Evolutionary conservation across 2,113 vertebrate species (phyloP).

Genomic region (Vicugna pacos): DNA sequence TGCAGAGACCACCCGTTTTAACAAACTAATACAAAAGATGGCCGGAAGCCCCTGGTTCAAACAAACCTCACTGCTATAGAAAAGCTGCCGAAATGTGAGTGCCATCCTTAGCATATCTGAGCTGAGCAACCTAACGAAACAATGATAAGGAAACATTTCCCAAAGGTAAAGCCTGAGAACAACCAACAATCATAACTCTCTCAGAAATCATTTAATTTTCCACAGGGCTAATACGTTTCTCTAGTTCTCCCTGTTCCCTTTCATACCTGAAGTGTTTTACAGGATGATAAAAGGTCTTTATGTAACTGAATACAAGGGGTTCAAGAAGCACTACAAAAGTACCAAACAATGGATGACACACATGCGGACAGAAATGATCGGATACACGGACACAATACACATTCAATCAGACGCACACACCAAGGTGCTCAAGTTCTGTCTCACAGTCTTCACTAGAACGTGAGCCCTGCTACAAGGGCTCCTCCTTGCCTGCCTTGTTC

Average conservation of each 20-base stretch:
- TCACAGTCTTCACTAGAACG: not conserved
- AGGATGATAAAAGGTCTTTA: not conserved
- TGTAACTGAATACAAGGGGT: not conserved
- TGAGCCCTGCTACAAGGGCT: not conserved
- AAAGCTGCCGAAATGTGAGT: not conserved
- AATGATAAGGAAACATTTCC: not conserved
- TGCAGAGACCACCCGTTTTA: not conserved
- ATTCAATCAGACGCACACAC: not conserved
- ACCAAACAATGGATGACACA: not conserved
- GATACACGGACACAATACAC: no score
- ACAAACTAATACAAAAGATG: not conserved
- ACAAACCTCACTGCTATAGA: fast-evolving
- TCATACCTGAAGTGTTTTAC: not conserved
- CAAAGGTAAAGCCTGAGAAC: not conserved
- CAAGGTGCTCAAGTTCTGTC: no score
- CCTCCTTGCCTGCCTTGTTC: not conserved
- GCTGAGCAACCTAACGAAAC: not conserved
- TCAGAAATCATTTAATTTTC: not conserved
- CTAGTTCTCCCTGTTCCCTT: not conserved
- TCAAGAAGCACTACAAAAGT: not conserved
- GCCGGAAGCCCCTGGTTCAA: not conserved
- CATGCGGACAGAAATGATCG: not conserved
- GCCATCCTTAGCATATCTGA: not conserved
- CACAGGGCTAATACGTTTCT: not conserved
- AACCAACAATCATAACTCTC: not conserved